These are phyloP conservation scores for Cylas formicarius DNA, from an alignment of 1,140 invertebrate genomes.

Conservation along the genomic window DNA sequence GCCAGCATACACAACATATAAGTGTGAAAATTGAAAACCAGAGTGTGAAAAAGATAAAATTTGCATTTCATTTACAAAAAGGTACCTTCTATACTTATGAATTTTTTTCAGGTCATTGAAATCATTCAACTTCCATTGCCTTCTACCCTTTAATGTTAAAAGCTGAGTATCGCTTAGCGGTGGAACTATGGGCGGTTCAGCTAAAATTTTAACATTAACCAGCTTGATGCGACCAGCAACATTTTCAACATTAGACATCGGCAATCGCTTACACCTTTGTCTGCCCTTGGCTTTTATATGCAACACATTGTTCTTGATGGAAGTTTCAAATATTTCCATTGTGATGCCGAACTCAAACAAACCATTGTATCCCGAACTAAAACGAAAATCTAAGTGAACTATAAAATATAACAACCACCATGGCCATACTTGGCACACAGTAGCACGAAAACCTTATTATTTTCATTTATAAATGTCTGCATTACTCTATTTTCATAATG, in stretches of 20 bases:
- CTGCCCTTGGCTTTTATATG: slow-evolving; percentile 39
- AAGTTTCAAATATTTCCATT: slow-evolving; percentile 40
- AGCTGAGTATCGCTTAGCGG: slow-evolving; percentile 35
- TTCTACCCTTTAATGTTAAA: slow-evolving; percentile 26
- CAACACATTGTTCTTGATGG: slow-evolving; percentile 23
- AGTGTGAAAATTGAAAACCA: too few relatives aligned
- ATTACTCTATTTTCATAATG: slow-evolving; percentile 28
- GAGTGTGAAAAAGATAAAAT: too few relatives aligned
- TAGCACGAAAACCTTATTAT: slow-evolving; percentile 34
- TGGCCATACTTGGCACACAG: slow-evolving; percentile 36
- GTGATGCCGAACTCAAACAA: slow-evolving; percentile 37
- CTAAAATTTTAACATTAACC: slow-evolving; percentile 33
- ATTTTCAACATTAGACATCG: slow-evolving; percentile 26
- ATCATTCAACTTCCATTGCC: slow-evolving; percentile 19
- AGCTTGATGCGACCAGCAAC: slow-evolving; percentile 28
- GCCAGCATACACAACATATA: too few relatives aligned
- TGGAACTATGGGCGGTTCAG: slow-evolving; percentile 29
- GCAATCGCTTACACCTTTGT: slow-evolving; percentile 36
- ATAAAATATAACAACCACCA: slow-evolving; percentile 5
- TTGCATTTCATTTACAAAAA: too few relatives aligned
- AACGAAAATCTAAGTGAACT: slow-evolving; percentile 9
- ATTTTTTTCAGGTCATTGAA: slow-evolving; percentile 25
- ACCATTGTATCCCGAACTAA: slow-evolving; percentile 22
- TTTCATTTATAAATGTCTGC: slow-evolving; percentile 27
- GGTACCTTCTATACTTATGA: slow-evolving; percentile 31